Evolutionary conservation across 37 sponge, comb jelly and placozoan species (phyloP), one percentile per base, ranked within the genome.

Genomic region (Aplysina aerophoba): DNA sequence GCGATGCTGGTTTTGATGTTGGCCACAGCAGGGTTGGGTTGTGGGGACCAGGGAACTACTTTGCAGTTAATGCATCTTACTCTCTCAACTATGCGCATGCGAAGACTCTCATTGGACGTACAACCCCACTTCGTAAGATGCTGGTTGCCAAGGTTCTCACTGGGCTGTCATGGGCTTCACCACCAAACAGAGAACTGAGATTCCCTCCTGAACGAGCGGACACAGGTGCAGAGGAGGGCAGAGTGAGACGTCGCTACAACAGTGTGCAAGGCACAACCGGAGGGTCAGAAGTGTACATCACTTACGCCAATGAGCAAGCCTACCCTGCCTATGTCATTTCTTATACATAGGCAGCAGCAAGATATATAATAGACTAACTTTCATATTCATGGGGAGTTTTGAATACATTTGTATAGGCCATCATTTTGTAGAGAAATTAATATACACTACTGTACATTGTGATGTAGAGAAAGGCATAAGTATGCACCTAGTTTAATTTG

Each of bases 21-120:
- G 75, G 92, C 20, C 82, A 54, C 24, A 82, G 92, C 38, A n/a
- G 13, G 1, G 15, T 14, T 62, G 92, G 92, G 73, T 55, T 87
- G 92, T 91, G 92, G 92, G 92, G 92, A 22, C 36, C 19, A 81
- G 92, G 92, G n/a, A 91, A 85, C 31, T 91, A 91, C 66, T 91
- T 91, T 91, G 92, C 92, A 56, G 86, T 85, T 21, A 91, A 91
- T 91, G 85, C 92, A 25, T 88, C 78, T 2, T 87, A 87, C 54
- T 87, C 88, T 30, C 22, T 85, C 61, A 74, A 74, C 16, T 91
- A 85, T 84, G 79, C 88, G 24, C 81, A 88, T 73, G 56, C 15
- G 3, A 28, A 54, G n/a, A 39, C 12, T 14, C 21, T 75, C 54
- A 14, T 13, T n/a, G 67, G 41, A 2, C 20, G 59, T 19, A 30